A percentile compares a stretch with the other conserved stretches of the same genome.
Evolutionary conservation across 2,797 vertebrate genomes (phyloP).

Genomic region (Gephyroberyx darwinii): DNA sequence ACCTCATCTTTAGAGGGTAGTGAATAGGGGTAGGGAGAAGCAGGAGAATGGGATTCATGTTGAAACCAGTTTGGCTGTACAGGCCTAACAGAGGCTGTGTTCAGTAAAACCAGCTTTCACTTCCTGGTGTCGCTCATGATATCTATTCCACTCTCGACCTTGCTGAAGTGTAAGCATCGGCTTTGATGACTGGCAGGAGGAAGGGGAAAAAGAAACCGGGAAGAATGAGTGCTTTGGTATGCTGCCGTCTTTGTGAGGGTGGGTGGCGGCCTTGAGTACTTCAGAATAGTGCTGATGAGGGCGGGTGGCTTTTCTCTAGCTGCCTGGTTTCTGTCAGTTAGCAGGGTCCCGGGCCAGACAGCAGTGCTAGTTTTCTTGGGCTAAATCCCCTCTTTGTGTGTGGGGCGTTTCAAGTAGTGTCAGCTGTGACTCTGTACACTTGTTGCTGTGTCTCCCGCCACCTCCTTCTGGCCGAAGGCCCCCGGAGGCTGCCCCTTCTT

Average conservation of each 20-base stretch:
- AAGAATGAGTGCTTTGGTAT: slow-evolving; percentile 10
- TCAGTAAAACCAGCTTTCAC: slow-evolving; percentile 2
- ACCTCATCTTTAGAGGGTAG: no score
- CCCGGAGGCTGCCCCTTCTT: slow-evolving; percentile 19
- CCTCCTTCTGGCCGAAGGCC: slow-evolving; percentile 36
- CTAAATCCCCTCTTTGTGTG: slow-evolving; percentile 51
- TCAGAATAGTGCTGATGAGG: slow-evolving; percentile 41
- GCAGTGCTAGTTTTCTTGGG: slow-evolving; percentile 35
- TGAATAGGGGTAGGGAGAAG: no score
- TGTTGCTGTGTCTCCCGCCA: slow-evolving; percentile 48
- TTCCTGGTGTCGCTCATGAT: slow-evolving; percentile 16
- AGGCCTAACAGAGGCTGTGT: background rate
- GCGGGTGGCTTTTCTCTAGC: slow-evolving; percentile 28
- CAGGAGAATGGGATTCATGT: no score
- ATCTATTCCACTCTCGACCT: slow-evolving; percentile 11
- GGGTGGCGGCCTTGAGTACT: slow-evolving; percentile 34
- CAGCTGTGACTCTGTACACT: slow-evolving; percentile 49
- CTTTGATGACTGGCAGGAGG: slow-evolving; percentile 22
- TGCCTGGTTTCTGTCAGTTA: slow-evolving; percentile 39
- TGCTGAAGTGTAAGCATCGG: slow-evolving; percentile 12
- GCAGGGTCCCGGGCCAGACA: slow-evolving; percentile 29
- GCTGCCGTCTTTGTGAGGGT: slow-evolving; percentile 10
- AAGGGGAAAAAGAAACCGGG: background rate
- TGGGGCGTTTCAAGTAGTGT: slow-evolving; percentile 49
- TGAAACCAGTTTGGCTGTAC: background rate